phyloP scores from a whole-genome alignment of 2,113 vertebrate species.

The Lethenteron camtschaticum region DNA sequence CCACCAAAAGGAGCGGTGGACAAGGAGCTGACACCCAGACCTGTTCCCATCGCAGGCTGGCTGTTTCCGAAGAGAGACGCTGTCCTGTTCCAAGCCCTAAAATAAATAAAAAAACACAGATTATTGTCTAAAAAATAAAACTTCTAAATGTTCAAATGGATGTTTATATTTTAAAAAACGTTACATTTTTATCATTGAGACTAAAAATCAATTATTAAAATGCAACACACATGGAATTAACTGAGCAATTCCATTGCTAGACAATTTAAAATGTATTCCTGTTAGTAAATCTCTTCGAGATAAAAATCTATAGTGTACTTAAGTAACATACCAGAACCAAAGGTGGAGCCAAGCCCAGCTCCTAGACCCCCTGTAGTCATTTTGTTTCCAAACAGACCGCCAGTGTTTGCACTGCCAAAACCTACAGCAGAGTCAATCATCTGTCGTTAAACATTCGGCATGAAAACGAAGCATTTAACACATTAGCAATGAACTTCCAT shows the following conservation, averaged over 20 bases:
- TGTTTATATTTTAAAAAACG: too few species aligned
- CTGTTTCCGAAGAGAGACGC: constrained; percentile 55
- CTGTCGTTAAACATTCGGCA: too few species aligned
- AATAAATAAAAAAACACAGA: constrained; percentile 1
- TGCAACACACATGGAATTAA: too few species aligned
- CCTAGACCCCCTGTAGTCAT: constrained; percentile 46
- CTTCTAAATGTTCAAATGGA: too few species aligned
- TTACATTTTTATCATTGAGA: too few species aligned
- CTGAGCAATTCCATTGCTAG: too few species aligned
- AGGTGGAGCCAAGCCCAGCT: constrained; percentile 45
- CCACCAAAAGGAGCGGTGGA: constrained; percentile 47
- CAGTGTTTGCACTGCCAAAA: constrained; percentile 35
- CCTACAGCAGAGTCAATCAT: constrained; percentile 21
- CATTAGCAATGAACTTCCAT: too few species aligned
- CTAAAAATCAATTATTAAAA: too few species aligned
- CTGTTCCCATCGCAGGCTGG: constrained; percentile 51
- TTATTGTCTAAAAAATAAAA: not conserved
- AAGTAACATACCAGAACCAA: constrained; percentile 45
- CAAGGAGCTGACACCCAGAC: constrained; percentile 49
- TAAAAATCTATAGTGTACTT: too few species aligned
- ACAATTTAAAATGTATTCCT: too few species aligned
- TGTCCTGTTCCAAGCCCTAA: constrained; percentile 47
- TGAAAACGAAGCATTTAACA: too few species aligned
- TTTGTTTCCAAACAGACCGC: constrained; percentile 62
- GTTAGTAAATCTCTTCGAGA: too few species aligned